Evolutionary conservation across 1,140 invertebrate genomes (phyloP).

Genomic region (Drosophila lacteicornis): DNA sequence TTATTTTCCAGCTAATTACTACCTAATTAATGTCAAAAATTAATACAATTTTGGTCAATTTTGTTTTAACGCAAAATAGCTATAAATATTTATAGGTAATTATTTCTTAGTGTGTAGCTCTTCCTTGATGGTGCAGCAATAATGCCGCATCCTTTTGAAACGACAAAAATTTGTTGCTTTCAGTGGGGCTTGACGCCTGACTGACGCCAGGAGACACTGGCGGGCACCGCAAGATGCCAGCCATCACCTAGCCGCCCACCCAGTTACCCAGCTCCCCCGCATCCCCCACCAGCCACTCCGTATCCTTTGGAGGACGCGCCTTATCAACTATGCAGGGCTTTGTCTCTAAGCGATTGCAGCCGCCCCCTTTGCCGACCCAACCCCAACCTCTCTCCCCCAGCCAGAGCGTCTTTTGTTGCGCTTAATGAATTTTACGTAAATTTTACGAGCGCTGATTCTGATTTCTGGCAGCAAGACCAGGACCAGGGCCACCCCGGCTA

Average conservation of each 20-base stretch:
- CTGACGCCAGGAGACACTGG: conserved; percentile 60
- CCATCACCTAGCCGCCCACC: conserved; percentile 16
- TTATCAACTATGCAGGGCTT: conserved; percentile 80
- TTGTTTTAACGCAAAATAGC: not conserved
- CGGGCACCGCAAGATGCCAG: conserved; percentile 46
- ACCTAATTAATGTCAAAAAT: not conserved
- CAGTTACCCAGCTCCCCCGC: conserved; percentile 2
- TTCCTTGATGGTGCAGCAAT: conserved; percentile 47
- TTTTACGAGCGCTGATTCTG: conserved; percentile 83
- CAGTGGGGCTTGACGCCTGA: conserved; percentile 64
- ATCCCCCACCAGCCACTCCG: not conserved
- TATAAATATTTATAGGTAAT: conserved; percentile 27
- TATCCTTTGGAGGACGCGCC: conserved; percentile 51
- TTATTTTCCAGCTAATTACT: not conserved
- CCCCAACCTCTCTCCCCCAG: conserved; percentile 40
- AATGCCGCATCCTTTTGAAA: conserved; percentile 65
- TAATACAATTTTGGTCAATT: not conserved
- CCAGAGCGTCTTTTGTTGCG: conserved; percentile 77
- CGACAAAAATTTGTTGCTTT: conserved; percentile 76
- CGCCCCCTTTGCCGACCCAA: conserved; percentile 34
- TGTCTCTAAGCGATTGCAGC: conserved; percentile 79
- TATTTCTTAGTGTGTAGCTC: conserved; percentile 27
- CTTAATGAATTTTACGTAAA: conserved; percentile 83
- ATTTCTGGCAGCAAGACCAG: conserved; percentile 62
- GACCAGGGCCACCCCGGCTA: conserved; percentile 60